Percentiles rank a stretch among this genome's conserved stretches.
These are phyloP conservation scores for Microcebus ravelobensis DNA, from an alignment of 2,113 vertebrate genomes.

Conservation along the genomic window DNA sequence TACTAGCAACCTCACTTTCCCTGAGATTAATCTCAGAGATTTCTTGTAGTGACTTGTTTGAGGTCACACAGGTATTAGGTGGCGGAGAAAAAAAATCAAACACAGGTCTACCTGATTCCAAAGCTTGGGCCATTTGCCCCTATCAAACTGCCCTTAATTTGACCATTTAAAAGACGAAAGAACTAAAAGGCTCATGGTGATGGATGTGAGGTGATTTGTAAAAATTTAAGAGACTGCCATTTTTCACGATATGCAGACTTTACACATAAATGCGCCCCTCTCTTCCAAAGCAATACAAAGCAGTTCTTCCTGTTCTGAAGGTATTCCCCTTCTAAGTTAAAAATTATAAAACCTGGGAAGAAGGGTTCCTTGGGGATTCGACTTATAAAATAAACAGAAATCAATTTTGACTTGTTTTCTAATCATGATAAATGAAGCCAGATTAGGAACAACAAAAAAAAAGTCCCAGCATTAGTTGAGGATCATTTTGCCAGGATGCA, in stretches of 20 bases:
- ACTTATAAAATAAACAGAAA: slow-evolving; percentile 82
- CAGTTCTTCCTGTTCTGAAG: background rate
- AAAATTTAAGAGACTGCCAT: background rate
- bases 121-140: background rate
- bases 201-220: background rate
- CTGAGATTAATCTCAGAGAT: background rate
- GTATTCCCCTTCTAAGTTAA: slow-evolving; percentile 3
- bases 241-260: background rate
- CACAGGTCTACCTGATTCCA: background rate
- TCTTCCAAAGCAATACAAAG: background rate
- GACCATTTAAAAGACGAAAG: background rate
- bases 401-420: slow-evolving; percentile 80
- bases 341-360: slow-evolving; percentile 45
- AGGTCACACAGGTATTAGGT: background rate
- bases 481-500: slow-evolving; percentile 82
- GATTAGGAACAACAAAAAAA: background rate
- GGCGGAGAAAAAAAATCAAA: background rate
- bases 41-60: background rate
- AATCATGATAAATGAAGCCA: slow-evolving; percentile 79
- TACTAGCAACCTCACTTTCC: background rate
- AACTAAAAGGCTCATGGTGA: background rate
- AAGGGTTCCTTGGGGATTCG: slow-evolving; percentile 70
- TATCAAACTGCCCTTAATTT: background rate
- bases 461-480: slow-evolving; percentile 67
- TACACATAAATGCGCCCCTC: background rate